phyloP scores from a whole-genome alignment of 1,140 invertebrate species.

The Ceratoteleas bidentatus region DNA sequence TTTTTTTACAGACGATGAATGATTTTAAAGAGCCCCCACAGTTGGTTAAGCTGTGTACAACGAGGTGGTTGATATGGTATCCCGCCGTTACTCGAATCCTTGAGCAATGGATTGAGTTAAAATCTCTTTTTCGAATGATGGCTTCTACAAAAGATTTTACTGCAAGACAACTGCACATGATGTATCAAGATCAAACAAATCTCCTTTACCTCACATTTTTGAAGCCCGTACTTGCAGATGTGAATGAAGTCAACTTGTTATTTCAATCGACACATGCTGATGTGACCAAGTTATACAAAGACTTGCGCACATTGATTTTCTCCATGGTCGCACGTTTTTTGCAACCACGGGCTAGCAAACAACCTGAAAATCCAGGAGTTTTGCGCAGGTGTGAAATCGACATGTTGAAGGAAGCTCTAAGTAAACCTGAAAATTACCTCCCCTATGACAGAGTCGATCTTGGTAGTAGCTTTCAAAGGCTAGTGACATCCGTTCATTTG shows the following conservation, averaged over 20 bases:
- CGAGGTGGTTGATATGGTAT: conserved; percentile 71
- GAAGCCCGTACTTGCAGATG: conserved; percentile 50
- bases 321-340: conserved; percentile 43
- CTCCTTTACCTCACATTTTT: conserved; percentile 47
- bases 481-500: too few species aligned
- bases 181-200: conserved; percentile 61
- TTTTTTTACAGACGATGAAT: conserved; percentile 28
- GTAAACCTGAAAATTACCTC: conserved; percentile 33
- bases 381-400: conserved; percentile 25
- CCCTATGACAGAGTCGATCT: conserved; percentile 24
- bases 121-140: conserved; percentile 65
- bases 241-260: conserved; percentile 55
- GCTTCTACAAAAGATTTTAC: conserved; percentile 53
- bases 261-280: conserved; percentile 64
- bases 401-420: conserved; percentile 28
- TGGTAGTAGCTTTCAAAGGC: conserved; percentile 1
- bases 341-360: too few species aligned
- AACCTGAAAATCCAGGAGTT: background rate
- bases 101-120: conserved; percentile 74
- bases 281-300: conserved; percentile 42
- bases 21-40: conserved; percentile 27
- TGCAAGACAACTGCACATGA: conserved; percentile 52
- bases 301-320: conserved; percentile 47
- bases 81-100: conserved; percentile 69
- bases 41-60: conserved; percentile 71